A percentile compares a stretch with the other conserved stretches of the same genome.
Conservation (phyloP, 2,797 vertebrate species). For the Malurus leucopterus region DNA sequence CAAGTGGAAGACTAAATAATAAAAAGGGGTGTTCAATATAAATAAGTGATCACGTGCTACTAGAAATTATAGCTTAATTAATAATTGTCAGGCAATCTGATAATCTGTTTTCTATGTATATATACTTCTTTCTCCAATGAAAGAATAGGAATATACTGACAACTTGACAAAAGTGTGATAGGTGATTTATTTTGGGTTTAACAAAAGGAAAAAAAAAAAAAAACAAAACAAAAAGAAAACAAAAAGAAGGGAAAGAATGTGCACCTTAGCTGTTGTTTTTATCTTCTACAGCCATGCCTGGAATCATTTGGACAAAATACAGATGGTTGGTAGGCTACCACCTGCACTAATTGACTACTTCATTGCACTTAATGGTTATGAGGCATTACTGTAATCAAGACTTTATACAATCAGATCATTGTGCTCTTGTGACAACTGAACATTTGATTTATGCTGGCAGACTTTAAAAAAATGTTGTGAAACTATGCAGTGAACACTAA, state of each 20-base stretch:
- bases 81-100: background rate
- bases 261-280: background rate
- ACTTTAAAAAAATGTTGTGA: constrained; percentile 5
- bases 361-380: background rate
- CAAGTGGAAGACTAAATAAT: background rate
- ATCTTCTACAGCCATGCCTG: background rate
- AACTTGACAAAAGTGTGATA: background rate
- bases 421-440: background rate
- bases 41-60: background rate
- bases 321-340: background rate
- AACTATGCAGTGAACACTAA: background rate
- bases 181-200: background rate
- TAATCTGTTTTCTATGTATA: background rate
- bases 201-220: background rate
- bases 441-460: background rate
- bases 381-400: background rate
- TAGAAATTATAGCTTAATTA: background rate
- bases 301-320: background rate
- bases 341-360: background rate
- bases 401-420: background rate
- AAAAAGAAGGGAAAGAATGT: background rate
- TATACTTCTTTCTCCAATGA: background rate
- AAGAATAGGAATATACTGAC: background rate
- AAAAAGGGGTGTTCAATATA: background rate
- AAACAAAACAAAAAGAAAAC: background rate